Base-by-base conservation (phyloP, 2,797 vertebrate species). In the Gastrophryne carolinensis region DNA sequence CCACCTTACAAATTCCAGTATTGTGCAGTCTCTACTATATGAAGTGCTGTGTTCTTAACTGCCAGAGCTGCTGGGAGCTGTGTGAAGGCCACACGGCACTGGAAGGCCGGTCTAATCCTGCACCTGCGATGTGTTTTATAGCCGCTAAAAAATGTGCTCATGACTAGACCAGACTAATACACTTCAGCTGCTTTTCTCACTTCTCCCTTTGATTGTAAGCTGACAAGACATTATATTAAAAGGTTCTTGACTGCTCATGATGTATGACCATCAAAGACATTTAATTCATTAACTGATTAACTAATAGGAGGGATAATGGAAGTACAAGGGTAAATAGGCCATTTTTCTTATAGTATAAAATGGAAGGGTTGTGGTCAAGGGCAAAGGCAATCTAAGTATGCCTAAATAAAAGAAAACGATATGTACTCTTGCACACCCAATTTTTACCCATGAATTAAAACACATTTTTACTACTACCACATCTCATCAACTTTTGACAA, bases 71-170 rank as follows among this genome's bases (percentile, higher is more conserved):
- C 76, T 17, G 62, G 50, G 69, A 77, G 73, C 81, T 83, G 79
- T 37, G 23, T 84, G 81, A 79, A 85, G 80, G 84, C 86, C 85
- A 86, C 83, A 84, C 80, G 81, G 83, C 73, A 49, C 82, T 30
- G 0, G 29, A 34, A 5, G 61, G 82, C 21, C 34, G 73, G 75
- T 39, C 80, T 92, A 91, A 92, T 89, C 90, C 88, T 84, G 85
- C 90, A 92, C 90, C 91, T 91, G 91, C 85, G 88, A 82, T 6
- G 29, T 79, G 83, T 89, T 90, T 87, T 78, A 84, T 83, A 76
- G 82, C 85, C 83, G 82, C 23, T 82, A 78, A 84, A 85, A 87
- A 90, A 88, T 72, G 80, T 4, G 79, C 70, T 11, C 79, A 82
- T 64, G 79, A 11, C 84, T 71, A 84, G 12, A 78, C 70, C 69